Base-by-base conservation (phyloP, 2,888 invertebrate genomes). In the Phyllotreta cruciferae region DNA sequence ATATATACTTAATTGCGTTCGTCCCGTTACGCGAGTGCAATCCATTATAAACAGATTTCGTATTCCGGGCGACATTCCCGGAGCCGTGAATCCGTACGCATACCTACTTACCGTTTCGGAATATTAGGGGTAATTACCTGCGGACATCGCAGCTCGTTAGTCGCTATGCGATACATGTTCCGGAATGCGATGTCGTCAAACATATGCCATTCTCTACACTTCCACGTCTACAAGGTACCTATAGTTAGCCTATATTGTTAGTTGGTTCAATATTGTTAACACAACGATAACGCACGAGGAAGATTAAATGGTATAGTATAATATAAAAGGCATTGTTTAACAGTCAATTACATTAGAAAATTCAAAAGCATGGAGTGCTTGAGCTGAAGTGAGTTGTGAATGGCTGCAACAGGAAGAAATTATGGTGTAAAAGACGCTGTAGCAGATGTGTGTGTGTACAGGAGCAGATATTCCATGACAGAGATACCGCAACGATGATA, bases 121-220 rank as follows among this genome's bases (percentile, higher is more conserved):
- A 66, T 70, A 71, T 70, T 67, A 68, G 71, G 71, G 70, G 72
- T 74, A 73, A 74, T 75, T 73, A 75, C 72, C 69, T 69, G 63
- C 71, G 75, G 74, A 75, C 74, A 74, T 74, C 70, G 67, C 64
- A 68, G 74, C 74, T 75, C 75, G 74, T 75, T 75, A 75, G 70
- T 64, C 67, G 73, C 73, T 74, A 75, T 74, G 74, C 71, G 70
- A 74, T 73, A 71, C 70, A 69, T 69, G 65, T 66, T 69, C 73
- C 64, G 72, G 74, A 74, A 75, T 73, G 74, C 69, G 63, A 64
- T 65, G 62, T 65, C 71, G 71, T 73, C 74, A 73, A 74, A 74
- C 74, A 74, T 74, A 74, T 73, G 73, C 71, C 73, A 71, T 71
- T 70, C 49, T 57, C 57, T 34, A 49, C 34, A 39, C 38, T 47